phyloP scores from a whole-genome alignment of 2,797 vertebrate species.

The Eulemur mongoz region DNA sequence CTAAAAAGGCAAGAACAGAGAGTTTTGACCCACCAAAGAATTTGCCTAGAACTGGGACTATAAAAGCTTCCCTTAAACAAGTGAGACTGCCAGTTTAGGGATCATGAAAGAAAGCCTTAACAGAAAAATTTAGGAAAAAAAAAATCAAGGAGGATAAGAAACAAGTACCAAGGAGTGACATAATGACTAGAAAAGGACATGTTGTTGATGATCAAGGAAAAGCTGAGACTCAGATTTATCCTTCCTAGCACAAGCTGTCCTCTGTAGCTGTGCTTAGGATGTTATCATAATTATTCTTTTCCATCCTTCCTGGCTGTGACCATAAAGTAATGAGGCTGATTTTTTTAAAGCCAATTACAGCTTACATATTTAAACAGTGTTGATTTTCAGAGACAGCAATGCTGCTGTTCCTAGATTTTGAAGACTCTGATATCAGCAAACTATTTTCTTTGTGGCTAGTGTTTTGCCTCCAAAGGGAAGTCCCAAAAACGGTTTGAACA shows the following conservation, averaged over 20 bases:
- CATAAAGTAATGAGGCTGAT: neutral
- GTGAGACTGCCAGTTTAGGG: neutral
- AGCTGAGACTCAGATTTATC: neutral
- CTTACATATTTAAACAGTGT: conserved; percentile 1
- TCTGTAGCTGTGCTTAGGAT: neutral
- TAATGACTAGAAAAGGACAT: neutral
- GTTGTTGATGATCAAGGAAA: neutral
- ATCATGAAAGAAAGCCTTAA: neutral
- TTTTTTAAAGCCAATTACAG: neutral
- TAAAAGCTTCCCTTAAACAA: neutral
- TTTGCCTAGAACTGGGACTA: neutral
- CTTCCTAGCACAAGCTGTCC: neutral
- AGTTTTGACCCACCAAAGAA: neutral
- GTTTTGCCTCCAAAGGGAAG: conserved; percentile 35
- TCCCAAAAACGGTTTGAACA: neutral
- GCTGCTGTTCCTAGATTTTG: conserved; percentile 7
- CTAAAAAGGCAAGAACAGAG: neutral
- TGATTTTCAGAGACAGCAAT: conserved; percentile 50
- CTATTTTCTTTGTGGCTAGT: neutral
- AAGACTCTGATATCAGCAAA: conserved; percentile 22
- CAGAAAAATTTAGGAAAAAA: neutral
- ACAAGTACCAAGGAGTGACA: neutral
- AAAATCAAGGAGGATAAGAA: neutral
- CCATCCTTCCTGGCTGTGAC: neutral
- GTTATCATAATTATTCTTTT: neutral